These are phyloP conservation scores for Gambusia holbrooki DNA, from an alignment of 2,113 vertebrate species.

Conservation along the genomic window DNA sequence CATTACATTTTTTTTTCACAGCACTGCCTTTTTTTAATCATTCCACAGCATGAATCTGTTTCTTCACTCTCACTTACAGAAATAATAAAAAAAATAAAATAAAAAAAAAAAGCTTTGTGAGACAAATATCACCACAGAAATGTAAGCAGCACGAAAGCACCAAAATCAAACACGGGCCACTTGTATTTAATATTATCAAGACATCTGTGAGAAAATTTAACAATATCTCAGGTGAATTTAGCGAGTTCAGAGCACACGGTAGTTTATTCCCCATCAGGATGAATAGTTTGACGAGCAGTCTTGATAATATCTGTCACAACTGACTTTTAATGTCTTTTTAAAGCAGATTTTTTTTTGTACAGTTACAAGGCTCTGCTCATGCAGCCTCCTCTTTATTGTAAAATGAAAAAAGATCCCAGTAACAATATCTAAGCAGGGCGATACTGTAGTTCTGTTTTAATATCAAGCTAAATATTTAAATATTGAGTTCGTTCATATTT, in stretches of 20 bases:
- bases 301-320: constrained; percentile 53
- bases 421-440: constrained; percentile 41
- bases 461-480: constrained; percentile 61
- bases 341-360: constrained; percentile 59
- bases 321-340: constrained; percentile 28
- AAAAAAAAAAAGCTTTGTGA: constrained; percentile 31
- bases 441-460: constrained; percentile 46
- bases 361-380: constrained; percentile 65
- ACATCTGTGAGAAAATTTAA: constrained; percentile 16
- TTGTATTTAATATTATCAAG: constrained; percentile 56
- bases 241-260: constrained; percentile 7
- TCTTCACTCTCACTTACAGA: constrained; percentile 43
- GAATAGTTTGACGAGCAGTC: constrained; percentile 25
- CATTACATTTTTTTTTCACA: constrained; percentile 76
- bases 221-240: constrained; percentile 44
- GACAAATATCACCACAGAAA: constrained; percentile 65
- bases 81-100: not conserved
- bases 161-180: constrained; percentile 49
- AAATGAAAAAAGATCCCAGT: constrained; percentile 45
- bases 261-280: constrained; percentile 9
- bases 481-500: constrained; percentile 46
- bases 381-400: constrained; percentile 35
- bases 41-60: constrained; percentile 63
- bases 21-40: constrained; percentile 69
- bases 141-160: constrained; percentile 74